A percentile compares a stretch with the other conserved stretches of the same genome.
Evolutionary conservation across 2,797 vertebrate genomes (phyloP).

Genomic region (Leucoraja ocellata): DNA sequence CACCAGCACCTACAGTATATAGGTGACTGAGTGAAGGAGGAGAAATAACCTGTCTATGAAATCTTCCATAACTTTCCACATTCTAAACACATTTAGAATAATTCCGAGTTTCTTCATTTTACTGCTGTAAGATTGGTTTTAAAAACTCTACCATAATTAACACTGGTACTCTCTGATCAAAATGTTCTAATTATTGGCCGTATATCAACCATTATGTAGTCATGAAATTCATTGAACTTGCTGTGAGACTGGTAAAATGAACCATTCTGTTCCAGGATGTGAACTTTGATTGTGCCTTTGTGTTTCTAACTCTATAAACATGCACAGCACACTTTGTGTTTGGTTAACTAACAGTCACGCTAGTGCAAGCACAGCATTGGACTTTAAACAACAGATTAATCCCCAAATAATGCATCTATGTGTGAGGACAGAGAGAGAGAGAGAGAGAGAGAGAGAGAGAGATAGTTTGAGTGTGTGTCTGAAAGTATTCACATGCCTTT

Average conservation of each 20-base stretch:
- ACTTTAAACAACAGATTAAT: background rate
- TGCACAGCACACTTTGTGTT: background rate
- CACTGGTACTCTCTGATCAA: background rate
- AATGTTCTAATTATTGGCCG: background rate
- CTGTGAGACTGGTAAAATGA: no score
- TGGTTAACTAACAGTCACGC: background rate
- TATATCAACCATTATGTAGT: background rate
- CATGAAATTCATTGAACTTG: background rate
- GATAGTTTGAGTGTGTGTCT: background rate
- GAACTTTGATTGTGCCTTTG: background rate
- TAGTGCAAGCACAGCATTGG: background rate
- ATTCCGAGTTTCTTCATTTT: no score
- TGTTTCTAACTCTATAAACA: background rate
- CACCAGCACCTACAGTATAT: background rate
- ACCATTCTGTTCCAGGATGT: constrained; percentile 18
- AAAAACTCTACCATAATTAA: background rate
- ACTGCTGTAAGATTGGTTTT: background rate
- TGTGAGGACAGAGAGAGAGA: no score
- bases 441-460: no score
- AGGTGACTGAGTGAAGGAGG: background rate
- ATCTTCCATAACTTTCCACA: no score
- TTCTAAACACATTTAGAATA: background rate
- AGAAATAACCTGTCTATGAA: background rate
- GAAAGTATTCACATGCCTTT: background rate
- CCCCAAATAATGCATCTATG: background rate